Percentiles rank a stretch among this genome's conserved stretches.
Evolutionary conservation across 2,888 invertebrate genomes (phyloP).

Genomic region (Galeopsomyia nigrocyanea): DNA sequence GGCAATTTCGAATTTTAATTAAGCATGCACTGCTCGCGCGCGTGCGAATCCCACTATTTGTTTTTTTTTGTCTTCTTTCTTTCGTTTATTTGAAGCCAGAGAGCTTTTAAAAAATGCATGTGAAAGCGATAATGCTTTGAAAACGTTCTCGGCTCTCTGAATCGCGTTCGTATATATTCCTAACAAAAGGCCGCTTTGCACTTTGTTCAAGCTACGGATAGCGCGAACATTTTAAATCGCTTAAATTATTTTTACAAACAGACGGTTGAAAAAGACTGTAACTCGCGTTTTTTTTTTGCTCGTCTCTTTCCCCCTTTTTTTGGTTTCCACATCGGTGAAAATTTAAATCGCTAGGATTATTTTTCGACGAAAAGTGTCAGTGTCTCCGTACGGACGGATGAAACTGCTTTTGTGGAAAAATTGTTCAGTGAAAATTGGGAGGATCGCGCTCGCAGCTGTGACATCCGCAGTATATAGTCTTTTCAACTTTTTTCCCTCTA

Average conservation of each 20-base stretch:
- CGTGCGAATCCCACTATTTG: conserved; percentile 12
- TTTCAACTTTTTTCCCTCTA: neutral
- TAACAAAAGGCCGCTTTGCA: too few relatives aligned
- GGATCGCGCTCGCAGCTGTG: neutral
- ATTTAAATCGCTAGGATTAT: conserved; percentile 27
- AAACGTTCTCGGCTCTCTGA: neutral
- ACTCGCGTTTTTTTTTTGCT: neutral
- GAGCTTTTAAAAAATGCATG: conserved; percentile 28
- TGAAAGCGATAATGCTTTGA: conserved; percentile 13
- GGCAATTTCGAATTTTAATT: conserved; percentile 39
- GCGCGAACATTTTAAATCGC: too few relatives aligned
- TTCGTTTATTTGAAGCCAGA: neutral
- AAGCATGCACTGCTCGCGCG: neutral
- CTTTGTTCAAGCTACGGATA: too few relatives aligned
- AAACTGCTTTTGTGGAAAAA: neutral
- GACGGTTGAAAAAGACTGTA: conserved; percentile 1
- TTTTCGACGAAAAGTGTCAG: conserved; percentile 10
- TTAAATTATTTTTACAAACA: too few relatives aligned
- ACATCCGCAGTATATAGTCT: neutral
- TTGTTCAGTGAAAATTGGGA: too few relatives aligned
- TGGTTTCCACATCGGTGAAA: conserved; percentile 11
- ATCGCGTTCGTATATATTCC: conserved; percentile 29
- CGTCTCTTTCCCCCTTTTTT: neutral
- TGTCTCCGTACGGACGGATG: neutral
- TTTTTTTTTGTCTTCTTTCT: too few relatives aligned